phyloP scores from a whole-genome alignment of 2,888 invertebrate genomes.

The Ethmia dodecea region DNA sequence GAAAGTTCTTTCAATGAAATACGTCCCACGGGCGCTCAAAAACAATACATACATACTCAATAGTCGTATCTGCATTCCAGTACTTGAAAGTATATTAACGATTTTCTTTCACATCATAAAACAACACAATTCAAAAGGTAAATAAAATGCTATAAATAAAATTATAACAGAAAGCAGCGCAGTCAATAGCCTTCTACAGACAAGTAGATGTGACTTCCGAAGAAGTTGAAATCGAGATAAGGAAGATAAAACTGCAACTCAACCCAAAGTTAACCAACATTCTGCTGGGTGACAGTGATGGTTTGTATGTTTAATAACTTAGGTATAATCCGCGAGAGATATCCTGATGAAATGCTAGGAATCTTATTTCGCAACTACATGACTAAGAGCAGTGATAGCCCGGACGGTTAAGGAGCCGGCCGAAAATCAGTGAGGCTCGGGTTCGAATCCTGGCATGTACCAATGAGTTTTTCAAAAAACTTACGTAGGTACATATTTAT shows the following conservation, averaged over 20 bases:
- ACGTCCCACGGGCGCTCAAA: background rate
- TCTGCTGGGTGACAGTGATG: conserved; percentile 24
- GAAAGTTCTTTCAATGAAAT: background rate
- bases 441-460: no score
- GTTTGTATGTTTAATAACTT: no score
- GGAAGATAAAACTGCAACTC: conserved; percentile 44
- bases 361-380: background rate
- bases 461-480: no score
- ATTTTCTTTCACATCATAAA: no score
- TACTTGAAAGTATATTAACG: no score
- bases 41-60: background rate
- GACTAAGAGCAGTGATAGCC: no score
- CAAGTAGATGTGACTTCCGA: conserved; percentile 36
- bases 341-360: no score
- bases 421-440: no score
- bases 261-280: conserved; percentile 42
- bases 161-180: conserved; percentile 41
- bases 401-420: no score
- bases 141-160: background rate
- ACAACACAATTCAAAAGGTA: no score
- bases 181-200: conserved; percentile 50
- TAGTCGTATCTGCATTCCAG: background rate
- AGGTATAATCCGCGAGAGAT: no score
- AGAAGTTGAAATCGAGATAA: conserved; percentile 40
- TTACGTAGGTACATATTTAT: no score